phyloP scores from a whole-genome alignment of 2,797 vertebrate species.

The Botia almorhae region DNA sequence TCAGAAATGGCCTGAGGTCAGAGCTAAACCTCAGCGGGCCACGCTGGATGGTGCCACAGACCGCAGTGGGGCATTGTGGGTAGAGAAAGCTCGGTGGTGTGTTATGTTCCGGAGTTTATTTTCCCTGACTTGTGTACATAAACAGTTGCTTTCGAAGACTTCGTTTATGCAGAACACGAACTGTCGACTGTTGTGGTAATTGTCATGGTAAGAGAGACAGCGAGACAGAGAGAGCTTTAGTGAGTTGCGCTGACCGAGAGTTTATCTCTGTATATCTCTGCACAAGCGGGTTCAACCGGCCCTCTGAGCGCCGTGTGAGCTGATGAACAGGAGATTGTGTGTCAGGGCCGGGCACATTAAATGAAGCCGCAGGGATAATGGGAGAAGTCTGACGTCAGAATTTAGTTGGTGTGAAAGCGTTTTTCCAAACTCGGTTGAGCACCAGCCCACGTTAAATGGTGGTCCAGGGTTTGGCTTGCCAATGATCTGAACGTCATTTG shows the following conservation, averaged over 20 bases:
- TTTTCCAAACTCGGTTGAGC: neutral
- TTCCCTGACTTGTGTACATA: conserved; percentile 67
- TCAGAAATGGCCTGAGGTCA: conserved; percentile 71
- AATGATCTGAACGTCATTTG: neutral
- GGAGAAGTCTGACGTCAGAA: neutral
- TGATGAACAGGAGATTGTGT: neutral
- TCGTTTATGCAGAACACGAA: conserved; percentile 51
- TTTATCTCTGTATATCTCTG: neutral
- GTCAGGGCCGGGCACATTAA: neutral
- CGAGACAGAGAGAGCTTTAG: too few species aligned
- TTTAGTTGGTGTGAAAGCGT: neutral
- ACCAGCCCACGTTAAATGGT: neutral
- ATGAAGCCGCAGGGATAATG: neutral
- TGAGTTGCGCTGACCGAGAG: neutral
- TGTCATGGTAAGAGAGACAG: conserved; percentile 57
- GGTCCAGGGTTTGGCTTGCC: neutral
- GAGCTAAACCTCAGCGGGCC: conserved; percentile 69
- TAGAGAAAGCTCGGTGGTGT: conserved; percentile 71
- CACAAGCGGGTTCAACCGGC: neutral
- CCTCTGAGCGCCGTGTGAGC: neutral
- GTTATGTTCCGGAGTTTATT: conserved; percentile 80
- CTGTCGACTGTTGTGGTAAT: conserved; percentile 63
- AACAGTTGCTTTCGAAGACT: conserved; percentile 68
- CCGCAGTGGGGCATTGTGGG: conserved; percentile 72
- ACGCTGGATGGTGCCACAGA: conserved; percentile 68